Evolutionary conservation across 1,140 invertebrate species (phyloP).

Genomic region (Colletes gigas): DNA sequence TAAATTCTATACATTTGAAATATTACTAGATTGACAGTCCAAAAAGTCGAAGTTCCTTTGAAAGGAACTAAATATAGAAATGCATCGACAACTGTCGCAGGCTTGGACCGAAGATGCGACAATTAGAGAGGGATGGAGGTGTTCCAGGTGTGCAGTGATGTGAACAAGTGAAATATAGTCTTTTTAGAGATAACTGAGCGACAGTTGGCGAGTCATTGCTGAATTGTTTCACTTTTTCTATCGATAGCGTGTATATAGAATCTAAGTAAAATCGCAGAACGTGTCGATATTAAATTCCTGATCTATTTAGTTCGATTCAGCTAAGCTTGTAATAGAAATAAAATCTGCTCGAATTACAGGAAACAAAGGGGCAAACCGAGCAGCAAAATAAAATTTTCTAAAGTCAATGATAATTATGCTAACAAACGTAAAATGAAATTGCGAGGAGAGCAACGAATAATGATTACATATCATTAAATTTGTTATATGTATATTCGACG

Average conservation of each 20-base stretch:
- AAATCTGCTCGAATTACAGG: too few relatives aligned
- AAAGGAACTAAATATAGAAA: too few relatives aligned
- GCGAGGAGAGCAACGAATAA: background rate
- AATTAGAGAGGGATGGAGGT: too few relatives aligned
- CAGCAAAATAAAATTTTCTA: background rate
- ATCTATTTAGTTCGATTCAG: background rate
- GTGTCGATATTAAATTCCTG: background rate
- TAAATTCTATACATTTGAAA: constrained; percentile 3
- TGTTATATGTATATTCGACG: too few relatives aligned
- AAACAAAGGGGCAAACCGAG: constrained; percentile 1
- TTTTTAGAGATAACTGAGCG: too few relatives aligned
- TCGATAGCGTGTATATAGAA: background rate
- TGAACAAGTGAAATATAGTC: too few relatives aligned
- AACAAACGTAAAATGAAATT: background rate
- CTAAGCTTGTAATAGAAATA: background rate
- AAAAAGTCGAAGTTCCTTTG: too few relatives aligned
- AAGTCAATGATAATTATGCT: background rate
- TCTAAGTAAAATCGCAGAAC: background rate
- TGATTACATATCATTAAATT: background rate
- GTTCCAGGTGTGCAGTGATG: too few relatives aligned
- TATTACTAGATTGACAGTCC: background rate
- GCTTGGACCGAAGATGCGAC: too few relatives aligned
- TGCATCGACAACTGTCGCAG: background rate
- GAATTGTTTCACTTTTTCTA: background rate
- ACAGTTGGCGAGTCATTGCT: background rate